A percentile compares a stretch with the other conserved stretches of the same genome.
Conservation (phyloP, 2,113 vertebrate species). For the Machaerirhynchus nigripectus region DNA sequence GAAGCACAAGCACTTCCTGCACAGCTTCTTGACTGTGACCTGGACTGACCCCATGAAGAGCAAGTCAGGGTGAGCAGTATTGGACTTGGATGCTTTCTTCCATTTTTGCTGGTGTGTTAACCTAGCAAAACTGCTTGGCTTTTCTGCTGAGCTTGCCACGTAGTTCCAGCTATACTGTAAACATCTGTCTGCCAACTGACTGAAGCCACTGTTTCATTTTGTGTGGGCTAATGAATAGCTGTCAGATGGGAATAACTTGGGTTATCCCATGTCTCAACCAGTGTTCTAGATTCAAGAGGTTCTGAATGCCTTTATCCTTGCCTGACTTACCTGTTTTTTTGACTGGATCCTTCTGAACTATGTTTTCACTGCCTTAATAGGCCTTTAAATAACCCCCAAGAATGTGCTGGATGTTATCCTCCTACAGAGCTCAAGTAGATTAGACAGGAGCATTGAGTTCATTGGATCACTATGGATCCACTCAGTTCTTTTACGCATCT, state of each 20-base stretch:
- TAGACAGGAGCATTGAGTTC: not conserved
- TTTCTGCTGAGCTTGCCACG: not conserved
- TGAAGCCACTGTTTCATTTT: not conserved
- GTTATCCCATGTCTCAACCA: not conserved
- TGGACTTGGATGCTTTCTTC: not conserved
- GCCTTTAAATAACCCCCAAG: not conserved
- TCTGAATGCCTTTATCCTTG: not conserved
- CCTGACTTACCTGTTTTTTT: not conserved
- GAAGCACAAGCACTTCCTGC: not conserved
- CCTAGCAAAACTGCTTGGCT: not conserved
- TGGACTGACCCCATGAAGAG: not conserved
- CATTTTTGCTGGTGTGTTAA: not conserved
- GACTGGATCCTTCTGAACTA: not conserved
- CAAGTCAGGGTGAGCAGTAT: not conserved
- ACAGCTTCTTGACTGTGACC: not conserved
- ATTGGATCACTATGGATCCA: not conserved
- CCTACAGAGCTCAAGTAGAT: not conserved
- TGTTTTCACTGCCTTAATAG: not conserved
- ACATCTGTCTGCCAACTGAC: constrained; percentile 23
- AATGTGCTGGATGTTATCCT: not conserved
- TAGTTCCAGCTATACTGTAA: not conserved
- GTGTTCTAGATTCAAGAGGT: not conserved
- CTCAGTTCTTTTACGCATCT: not conserved
- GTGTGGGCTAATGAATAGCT: not conserved
- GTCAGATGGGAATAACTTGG: not conserved